Percentiles rank a stretch among this genome's conserved stretches.
These are phyloP conservation scores for Ceyx margarethae DNA, from an alignment of 2,113 vertebrate genomes.

Conservation along the genomic window DNA sequence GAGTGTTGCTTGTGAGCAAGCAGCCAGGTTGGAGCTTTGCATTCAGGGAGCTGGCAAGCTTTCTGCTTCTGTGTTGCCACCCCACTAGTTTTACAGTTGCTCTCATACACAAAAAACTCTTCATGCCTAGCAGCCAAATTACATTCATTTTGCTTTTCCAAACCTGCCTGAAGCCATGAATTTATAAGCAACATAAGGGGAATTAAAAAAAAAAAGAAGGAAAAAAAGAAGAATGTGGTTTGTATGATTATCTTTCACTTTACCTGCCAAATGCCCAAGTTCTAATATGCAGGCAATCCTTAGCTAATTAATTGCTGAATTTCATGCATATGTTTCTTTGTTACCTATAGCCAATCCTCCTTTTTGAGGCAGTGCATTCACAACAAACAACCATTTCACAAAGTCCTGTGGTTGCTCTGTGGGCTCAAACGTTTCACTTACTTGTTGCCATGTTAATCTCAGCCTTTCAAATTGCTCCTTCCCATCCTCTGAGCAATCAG, in stretches of 20 bases:
- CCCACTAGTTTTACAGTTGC: not conserved
- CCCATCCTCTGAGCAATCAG: slow-evolving; percentile 86
- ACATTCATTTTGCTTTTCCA: not conserved
- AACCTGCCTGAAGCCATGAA: not conserved
- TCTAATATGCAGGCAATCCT: not conserved
- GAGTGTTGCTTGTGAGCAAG: not conserved
- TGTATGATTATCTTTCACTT: not conserved
- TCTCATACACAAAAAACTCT: not conserved
- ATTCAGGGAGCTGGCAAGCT: not conserved
- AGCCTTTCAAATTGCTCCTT: slow-evolving; percentile 94
- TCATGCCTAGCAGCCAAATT: not conserved
- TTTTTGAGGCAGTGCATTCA: not conserved
- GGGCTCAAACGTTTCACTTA: slow-evolving; percentile 45
- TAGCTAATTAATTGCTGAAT: not conserved
- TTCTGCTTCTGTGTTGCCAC: not conserved
- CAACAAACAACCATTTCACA: not conserved
- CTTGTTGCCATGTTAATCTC: slow-evolving; percentile 95
- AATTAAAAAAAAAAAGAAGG: not conserved
- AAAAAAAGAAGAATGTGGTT: not conserved
- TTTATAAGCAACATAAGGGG: not conserved
- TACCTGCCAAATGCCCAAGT: not conserved
- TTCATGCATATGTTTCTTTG: not conserved
- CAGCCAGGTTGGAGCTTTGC: not conserved
- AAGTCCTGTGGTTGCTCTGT: not conserved
- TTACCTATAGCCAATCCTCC: not conserved